Base-by-base conservation (phyloP, 1,140 invertebrate species). In the Lerema accius region DNA sequence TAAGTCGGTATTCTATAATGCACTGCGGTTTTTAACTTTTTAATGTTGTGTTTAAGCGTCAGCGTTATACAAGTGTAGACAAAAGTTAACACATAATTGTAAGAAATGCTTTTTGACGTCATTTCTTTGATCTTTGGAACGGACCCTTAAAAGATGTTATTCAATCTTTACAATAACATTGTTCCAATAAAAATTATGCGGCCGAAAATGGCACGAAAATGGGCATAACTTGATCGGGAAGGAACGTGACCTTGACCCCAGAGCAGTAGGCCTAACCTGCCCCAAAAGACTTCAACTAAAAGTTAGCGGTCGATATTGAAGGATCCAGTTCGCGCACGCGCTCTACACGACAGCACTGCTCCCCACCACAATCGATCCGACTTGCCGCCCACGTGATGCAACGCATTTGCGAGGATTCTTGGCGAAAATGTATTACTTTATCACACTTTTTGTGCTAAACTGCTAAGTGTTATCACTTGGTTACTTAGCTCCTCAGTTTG, bases 231-330 rank as follows among this genome's bases (percentile, higher is more conserved):
- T 71, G 64, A 79, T 66, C 67, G 76, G 80, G 74, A 84, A 73
- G 71, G 63, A 76, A 67, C 80, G 76, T 87, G 86, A 90, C 86
- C 86, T 90, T 90, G 86, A 90, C 84, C 86, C 76, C 71, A 73
- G 82, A 82, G 76, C 76, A 84, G 19, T 88, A 86, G 83, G 86
- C 85, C 86, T 90, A 90, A 90, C 86, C 86, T 90, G 86, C 86
- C 86, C 81, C 85, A 90, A 90, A 89, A 88, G 81, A 80, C 78
- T 81, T 74, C 66, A 69, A 74, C 78, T 76, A 73, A 83, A 84
- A 86, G 84, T 84, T 78, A 55, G 62, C 71, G 85, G 79, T 89
- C 86, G 86, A 90, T 90, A 89, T 72, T 71, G 69, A 71, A 79
- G 64, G 79, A 78, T 76, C 53, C 71, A 61, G 73, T 83, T 81